phyloP scores from a whole-genome alignment of 2,113 vertebrate species.

The Chloroceryle aenea region DNA sequence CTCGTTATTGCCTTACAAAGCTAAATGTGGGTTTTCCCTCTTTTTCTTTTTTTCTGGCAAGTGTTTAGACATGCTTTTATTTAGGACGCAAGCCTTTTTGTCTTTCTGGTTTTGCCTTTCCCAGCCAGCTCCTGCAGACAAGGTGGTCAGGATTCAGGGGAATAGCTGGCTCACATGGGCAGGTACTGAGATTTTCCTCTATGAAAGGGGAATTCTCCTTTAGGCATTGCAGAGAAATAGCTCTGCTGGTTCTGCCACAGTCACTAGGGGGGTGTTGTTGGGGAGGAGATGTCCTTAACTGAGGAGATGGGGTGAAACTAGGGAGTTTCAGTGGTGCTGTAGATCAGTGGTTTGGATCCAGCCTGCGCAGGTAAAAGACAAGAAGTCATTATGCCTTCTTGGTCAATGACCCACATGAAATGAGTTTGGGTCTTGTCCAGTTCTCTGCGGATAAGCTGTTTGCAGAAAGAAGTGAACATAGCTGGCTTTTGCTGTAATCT shows the following conservation, averaged over 20 bases:
- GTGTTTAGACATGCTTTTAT: neutral
- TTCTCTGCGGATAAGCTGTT: neutral
- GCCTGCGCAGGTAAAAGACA: neutral
- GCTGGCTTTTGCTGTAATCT: neutral
- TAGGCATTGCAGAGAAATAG: neutral
- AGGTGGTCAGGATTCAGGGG: neutral
- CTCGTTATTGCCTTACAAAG: neutral
- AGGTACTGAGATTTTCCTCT: neutral
- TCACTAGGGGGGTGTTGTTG: neutral
- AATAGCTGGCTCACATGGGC: slow-evolving; percentile 4
- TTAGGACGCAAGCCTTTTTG: neutral
- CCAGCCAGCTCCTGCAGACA: neutral
- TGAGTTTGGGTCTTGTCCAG: slow-evolving; percentile 53
- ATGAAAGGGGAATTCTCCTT: slow-evolving; percentile 16
- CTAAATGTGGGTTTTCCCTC: neutral
- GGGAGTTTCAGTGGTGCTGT: neutral
- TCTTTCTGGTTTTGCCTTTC: neutral
- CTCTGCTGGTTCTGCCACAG: neutral
- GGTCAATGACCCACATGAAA: slow-evolving; percentile 39
- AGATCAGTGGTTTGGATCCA: neutral
- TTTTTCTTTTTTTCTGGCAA: neutral
- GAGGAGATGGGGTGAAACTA: neutral
- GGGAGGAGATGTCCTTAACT: neutral
- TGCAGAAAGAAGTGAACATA: neutral
- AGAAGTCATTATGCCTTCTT: neutral